Conservation (phyloP, 2,888 invertebrate species). For the Agonum fuliginosum region DNA sequence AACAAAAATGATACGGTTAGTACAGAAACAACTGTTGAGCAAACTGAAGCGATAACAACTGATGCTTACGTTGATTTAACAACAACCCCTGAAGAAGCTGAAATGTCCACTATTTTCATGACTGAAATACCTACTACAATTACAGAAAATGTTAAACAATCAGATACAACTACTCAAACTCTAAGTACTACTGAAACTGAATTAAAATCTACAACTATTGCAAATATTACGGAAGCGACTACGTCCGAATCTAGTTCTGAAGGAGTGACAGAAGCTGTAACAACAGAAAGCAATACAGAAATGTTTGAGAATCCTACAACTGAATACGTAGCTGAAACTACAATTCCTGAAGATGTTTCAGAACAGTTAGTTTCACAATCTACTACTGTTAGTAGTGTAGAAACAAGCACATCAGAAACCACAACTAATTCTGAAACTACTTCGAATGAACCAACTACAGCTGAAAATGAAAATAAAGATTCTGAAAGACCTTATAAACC, state of each 20-base stretch:
- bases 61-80: slow-evolving; percentile 24
- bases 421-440: slow-evolving; percentile 15
- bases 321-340: slow-evolving; percentile 33
- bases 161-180: slow-evolving; percentile 3
- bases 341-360: slow-evolving; percentile 21
- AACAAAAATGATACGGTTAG: background rate
- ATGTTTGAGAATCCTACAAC: slow-evolving; percentile 50
- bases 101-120: slow-evolving; percentile 30
- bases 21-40: slow-evolving; percentile 17
- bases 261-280: slow-evolving; percentile 1
- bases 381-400: slow-evolving; percentile 11
- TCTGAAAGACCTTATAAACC: slow-evolving; percentile 40
- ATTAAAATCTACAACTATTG: slow-evolving; percentile 32
- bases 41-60: slow-evolving; percentile 27
- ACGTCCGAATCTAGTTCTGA: too few species aligned
- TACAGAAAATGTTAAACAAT: background rate
- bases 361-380: background rate
- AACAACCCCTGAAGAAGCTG: slow-evolving; percentile 31
- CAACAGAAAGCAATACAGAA: slow-evolving; percentile 47
- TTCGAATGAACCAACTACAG: background rate
- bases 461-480: slow-evolving; percentile 19
- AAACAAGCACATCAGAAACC: background rate
- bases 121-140: slow-evolving; percentile 18
- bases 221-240: slow-evolving; percentile 35
- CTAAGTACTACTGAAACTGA: slow-evolving; percentile 37